Evolutionary conservation across 2,888 invertebrate species (phyloP).

Genomic region (Pollenia amentaria): DNA sequence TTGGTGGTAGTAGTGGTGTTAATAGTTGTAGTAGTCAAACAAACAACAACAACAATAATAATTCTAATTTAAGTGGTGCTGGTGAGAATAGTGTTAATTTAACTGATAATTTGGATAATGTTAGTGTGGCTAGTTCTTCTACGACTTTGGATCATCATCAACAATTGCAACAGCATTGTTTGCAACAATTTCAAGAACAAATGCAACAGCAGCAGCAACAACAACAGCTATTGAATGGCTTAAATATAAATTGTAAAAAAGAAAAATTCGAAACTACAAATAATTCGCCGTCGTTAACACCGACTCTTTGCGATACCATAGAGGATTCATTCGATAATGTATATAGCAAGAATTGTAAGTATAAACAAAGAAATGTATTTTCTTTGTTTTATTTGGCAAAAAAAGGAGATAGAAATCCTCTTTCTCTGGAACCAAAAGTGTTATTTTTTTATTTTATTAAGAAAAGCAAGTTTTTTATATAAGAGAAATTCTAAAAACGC

Average conservation of each 20-base stretch:
- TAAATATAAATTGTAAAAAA: slow-evolving; percentile 82
- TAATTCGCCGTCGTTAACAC: slow-evolving; percentile 72
- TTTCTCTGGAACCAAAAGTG: slow-evolving; percentile 9
- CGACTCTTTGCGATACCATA: slow-evolving; percentile 82
- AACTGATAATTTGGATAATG: slow-evolving; percentile 70
- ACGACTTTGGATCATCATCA: slow-evolving; percentile 77
- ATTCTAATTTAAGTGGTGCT: slow-evolving; percentile 41
- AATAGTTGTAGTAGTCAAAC: slow-evolving; percentile 49
- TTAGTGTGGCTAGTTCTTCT: slow-evolving; percentile 70
- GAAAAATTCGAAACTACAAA: slow-evolving; percentile 79
- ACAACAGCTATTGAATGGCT: slow-evolving; percentile 78
- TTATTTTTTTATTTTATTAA: slow-evolving; percentile 6
- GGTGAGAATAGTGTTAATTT: slow-evolving; percentile 73
- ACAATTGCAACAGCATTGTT: slow-evolving; percentile 74
- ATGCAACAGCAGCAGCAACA: slow-evolving; percentile 76
- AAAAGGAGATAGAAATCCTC: background rate
- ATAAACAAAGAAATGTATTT: slow-evolving; percentile 59
- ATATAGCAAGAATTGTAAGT: slow-evolving; percentile 84
- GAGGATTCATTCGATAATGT: slow-evolving; percentile 84
- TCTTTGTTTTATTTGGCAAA: slow-evolving; percentile 1
- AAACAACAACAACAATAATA: slow-evolving; percentile 65
- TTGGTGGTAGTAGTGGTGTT: slow-evolving; percentile 51
- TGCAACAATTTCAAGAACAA: slow-evolving; percentile 77
- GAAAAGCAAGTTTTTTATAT: slow-evolving; percentile 46
- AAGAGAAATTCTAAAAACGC: slow-evolving; percentile 47